phyloP scores from a whole-genome alignment of 1,140 invertebrate species.

The Lordiphosa stackelbergi region DNA sequence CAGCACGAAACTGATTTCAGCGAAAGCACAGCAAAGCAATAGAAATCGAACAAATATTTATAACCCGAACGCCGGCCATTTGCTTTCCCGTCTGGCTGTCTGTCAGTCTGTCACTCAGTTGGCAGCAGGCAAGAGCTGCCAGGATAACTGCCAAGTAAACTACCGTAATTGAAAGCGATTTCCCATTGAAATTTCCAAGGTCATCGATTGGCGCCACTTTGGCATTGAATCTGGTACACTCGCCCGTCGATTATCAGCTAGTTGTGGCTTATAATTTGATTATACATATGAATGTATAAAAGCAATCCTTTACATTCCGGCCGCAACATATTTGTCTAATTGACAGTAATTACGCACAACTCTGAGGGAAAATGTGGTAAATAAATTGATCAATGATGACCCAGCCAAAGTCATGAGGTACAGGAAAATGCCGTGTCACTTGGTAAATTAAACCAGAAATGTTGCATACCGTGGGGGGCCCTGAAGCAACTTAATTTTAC shows the following conservation, averaged over 20 bases:
- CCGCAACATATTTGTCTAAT: slow-evolving; percentile 58
- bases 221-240: slow-evolving; percentile 36
- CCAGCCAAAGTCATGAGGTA: slow-evolving; percentile 33
- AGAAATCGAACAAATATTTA: slow-evolving; percentile 70
- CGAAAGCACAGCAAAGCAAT: slow-evolving; percentile 27
- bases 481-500: neutral
- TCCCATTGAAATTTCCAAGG: slow-evolving; percentile 55
- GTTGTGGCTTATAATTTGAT: slow-evolving; percentile 47
- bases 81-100: neutral
- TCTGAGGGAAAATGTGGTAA: slow-evolving; percentile 22
- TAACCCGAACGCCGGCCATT: slow-evolving; percentile 39
- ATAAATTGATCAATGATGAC: slow-evolving; percentile 59
- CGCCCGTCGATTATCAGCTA: neutral
- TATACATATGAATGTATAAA: slow-evolving; percentile 4
- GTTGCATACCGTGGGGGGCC: slow-evolving; percentile 41
- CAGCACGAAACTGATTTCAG: slow-evolving; percentile 49
- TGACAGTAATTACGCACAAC: slow-evolving; percentile 60
- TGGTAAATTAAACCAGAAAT: slow-evolving; percentile 31
- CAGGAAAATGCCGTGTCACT: slow-evolving; percentile 49
- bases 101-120: slow-evolving; percentile 35
- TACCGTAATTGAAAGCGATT: slow-evolving; percentile 67
- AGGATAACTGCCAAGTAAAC: slow-evolving; percentile 49
- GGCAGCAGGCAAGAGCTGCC: slow-evolving; percentile 41
- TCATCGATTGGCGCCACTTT: slow-evolving; percentile 53
- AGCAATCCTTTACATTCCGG: slow-evolving; percentile 13